These are phyloP conservation scores for Anomalospiza imberbis DNA, from an alignment of 2,797 vertebrate species.

Conservation along the genomic window DNA sequence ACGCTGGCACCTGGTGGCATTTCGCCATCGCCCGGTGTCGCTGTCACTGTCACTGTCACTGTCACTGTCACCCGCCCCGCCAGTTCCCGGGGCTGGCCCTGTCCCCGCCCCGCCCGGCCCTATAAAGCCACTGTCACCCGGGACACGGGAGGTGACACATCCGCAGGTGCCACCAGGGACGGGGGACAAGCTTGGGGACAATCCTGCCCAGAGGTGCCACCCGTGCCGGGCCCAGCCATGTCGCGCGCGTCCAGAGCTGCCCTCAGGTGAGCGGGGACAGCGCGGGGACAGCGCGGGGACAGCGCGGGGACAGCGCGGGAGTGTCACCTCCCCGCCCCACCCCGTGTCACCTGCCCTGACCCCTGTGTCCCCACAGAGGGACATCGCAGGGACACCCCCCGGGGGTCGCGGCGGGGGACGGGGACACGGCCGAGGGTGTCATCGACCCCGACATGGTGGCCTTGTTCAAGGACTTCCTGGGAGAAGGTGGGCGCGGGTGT, in stretches of 20 bases:
- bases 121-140: neutral
- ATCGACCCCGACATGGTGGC: neutral
- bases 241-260: neutral
- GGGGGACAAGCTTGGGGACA: accelerated
- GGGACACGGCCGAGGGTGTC: accelerated
- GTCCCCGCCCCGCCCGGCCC: neutral
- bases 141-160: accelerated
- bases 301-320: neutral
- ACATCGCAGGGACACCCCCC: accelerated
- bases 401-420: accelerated
- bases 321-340: neutral
- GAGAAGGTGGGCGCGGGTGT: neutral
- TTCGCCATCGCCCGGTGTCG: neutral
- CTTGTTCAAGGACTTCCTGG: neutral
- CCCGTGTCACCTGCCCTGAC: neutral
- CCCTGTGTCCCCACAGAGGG: neutral
- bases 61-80: accelerated
- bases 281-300: neutral
- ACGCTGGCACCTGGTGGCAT: neutral
- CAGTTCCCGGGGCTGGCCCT: neutral
- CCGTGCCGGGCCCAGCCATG: neutral
- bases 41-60: neutral
- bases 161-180: neutral
- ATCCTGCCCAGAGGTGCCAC: neutral
- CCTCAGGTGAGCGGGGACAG: neutral